Base-by-base conservation (phyloP, 2,113 vertebrate species). In the Phylloscopus trochiloides region DNA sequence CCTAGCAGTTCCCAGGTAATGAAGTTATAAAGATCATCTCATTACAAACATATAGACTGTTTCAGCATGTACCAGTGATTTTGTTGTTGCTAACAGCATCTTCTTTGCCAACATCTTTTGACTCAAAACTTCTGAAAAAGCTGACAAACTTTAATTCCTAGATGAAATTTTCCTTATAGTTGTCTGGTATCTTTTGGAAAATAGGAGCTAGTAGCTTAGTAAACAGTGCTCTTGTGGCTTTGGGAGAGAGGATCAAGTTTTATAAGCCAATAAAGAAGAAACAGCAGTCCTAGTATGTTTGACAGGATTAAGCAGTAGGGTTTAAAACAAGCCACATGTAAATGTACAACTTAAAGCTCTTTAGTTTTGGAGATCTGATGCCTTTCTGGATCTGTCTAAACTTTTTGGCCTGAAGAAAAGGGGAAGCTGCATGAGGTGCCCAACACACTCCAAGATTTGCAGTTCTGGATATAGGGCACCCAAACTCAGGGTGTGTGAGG, bases 251-350 rank as follows among this genome's bases (percentile, higher is more conserved):
- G 12, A 68, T 70, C 29, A 86, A 80, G 29, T 77, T 97, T 94
- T 74, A 91, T 29, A 86, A 88, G 68, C 26, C 80, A 86, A 57
- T 91, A 92, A 94, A 80, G 34, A 83, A 88, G 31, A 58, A 93
- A 88, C 21, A 55, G 51, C 59, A 88, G 61, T 38, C 55, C 79
- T 45, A 66, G n/a, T 36, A 52, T 13, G 17, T 89, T 94, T 94
- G 92, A 80, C 13, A 63, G 61, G 25, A 48, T 81, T 16, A 12
- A 92, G 63, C n/a, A 76, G 29, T 21, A 70, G 43, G 4, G 5
- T 67, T 77, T 74, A 71, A 94, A 94, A 67, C 15, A 77, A 94
- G 57, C 31, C 55, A 71, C 13, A 51, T 57, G 61, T 59, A 90
- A 95, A 81, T 12, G 19, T 65, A 34, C 7, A 88, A 32, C 10